Evolutionary conservation across 1,140 invertebrate genomes (phyloP), one percentile per base, ranked within the genome.

Genomic region (Drosophila bocki): DNA sequence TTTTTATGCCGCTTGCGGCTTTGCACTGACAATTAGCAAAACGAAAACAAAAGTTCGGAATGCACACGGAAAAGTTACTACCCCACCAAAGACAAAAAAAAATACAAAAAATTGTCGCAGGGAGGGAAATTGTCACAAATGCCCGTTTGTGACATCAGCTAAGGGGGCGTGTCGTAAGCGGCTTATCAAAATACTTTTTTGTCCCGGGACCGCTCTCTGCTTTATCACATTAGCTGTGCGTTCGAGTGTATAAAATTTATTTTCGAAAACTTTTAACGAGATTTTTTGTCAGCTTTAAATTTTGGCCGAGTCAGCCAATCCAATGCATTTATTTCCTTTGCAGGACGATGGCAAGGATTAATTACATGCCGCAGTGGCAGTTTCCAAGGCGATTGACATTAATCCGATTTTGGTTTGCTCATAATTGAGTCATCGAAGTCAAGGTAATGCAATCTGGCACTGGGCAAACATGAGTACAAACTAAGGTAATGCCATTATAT

Each of bases 21-120:
- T 86, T 82, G 79, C 83, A 79, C 79, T 83, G 80, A 82, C 79
- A 86, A 86, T 86, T 83, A 87, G 71, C 80, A 87, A 87, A 86
- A 68, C 69, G 63, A 86, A 82, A 67, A 78, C 60, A 71, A 76
- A 80, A 88, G 64, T 67, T 48, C 45, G 13, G 61, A 80, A 54
- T 78, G 75, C 75, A 78, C 75, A 78, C 69, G 75, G 57, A 53
- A 78, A 78, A 78, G 74, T 78, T 78, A 60, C 50, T 26, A 44
- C 33, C 71, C 60, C n/a, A 22, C 42, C 45, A 11, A 65, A 44
- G 35, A 39, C n/a, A 19, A 41, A 47, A 48, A 60, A 58, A 60
- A 11, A 71, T n/a, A 39, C 12, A 26, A 33, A 78, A 68, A 57
- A 35, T 15, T 0, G 19, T 41, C 3, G 19, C 33, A 39, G 51